These are phyloP conservation scores for Ypsolopha scabrella DNA, from an alignment of 2,888 invertebrate species.

Conservation along the genomic window DNA sequence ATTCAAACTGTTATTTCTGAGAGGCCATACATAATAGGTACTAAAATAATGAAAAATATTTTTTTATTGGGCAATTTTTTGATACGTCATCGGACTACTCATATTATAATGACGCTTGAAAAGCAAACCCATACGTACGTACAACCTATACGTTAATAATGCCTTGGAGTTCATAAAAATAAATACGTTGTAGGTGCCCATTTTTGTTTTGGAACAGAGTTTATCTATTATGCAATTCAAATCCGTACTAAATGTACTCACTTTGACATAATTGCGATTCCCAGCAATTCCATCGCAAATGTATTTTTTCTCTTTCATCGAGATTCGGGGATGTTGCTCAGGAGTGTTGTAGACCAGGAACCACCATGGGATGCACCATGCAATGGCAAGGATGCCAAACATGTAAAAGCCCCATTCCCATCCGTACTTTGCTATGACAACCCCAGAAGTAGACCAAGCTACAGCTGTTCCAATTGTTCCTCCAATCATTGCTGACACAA, in stretches of 20 bases:
- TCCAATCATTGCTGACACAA: conserved; percentile 69
- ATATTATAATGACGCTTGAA: too few relatives aligned
- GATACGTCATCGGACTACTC: too few relatives aligned
- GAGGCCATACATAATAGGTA: too few relatives aligned
- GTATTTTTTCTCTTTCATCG: conserved; percentile 71
- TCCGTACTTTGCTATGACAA: conserved; percentile 52
- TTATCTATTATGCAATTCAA: too few relatives aligned
- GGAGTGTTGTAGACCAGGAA: conserved; percentile 75
- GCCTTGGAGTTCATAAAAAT: too few relatives aligned
- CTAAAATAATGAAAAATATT: too few relatives aligned
- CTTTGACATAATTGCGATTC: not conserved
- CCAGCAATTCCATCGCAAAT: conserved; percentile 60
- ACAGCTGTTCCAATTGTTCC: conserved; percentile 71
- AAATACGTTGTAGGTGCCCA: too few relatives aligned
- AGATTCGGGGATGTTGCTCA: conserved; percentile 71
- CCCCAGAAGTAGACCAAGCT: conserved; percentile 65
- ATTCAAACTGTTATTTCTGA: too few relatives aligned
- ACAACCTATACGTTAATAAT: too few relatives aligned
- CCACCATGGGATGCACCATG: conserved; percentile 61
- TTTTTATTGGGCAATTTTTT: too few relatives aligned
- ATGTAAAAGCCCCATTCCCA: conserved; percentile 31
- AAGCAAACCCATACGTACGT: too few relatives aligned
- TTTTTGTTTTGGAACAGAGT: too few relatives aligned
- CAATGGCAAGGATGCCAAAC: not conserved
- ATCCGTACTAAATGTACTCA: not conserved